Base-by-base conservation (phyloP, 1,140 invertebrate species). In the Spodoptera frugiperda region DNA sequence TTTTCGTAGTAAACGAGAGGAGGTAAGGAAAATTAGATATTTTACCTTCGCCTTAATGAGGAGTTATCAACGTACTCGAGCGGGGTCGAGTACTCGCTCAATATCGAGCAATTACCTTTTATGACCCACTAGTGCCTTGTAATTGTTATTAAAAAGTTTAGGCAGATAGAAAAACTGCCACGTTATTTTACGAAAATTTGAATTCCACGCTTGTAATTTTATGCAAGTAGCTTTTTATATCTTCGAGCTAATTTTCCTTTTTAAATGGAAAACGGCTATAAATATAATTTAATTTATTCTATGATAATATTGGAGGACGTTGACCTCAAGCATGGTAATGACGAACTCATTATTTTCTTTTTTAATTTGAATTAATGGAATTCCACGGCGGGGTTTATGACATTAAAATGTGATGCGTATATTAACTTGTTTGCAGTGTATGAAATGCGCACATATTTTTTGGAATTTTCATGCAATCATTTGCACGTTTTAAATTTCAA, bases 11-110 rank as follows among this genome's bases (percentile, higher is more conserved):
- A 80, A 80, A 79, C 70, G 78, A 79, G 78, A 46, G 80, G 72
- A 81, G 82, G 84, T 80, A 83, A 82, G 76, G 78, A 75, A 87
- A 89, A 89, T 87, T 87, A 87, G 83, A 86, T 83, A 79, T 82
- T 84, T 82, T 76, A 53, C 84, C 78, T 74, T 73, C 75, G 17
- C 59, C 76, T 79, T 85, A 89, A 89, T 84, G 86, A 87, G 87
- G 74, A 84, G 67, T 86, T 87, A 86, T 85, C 83, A 79, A 76
- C 70, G 75, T 72, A 77, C 76, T 78, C 63, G 67, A 59, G 51
- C 48, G 25, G 75, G 49, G 70, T 79, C 79, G 55, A 82, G 77
- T 57, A n/a, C 80, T 78, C 57, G 75, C 70, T 86, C 82, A 83
- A 83, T 86, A 85, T 85, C 78, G 55, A 59, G 78, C 80, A 74